Conservation (phyloP, 2,113 vertebrate genomes). For the Urocynchramus pylzowi region DNA sequence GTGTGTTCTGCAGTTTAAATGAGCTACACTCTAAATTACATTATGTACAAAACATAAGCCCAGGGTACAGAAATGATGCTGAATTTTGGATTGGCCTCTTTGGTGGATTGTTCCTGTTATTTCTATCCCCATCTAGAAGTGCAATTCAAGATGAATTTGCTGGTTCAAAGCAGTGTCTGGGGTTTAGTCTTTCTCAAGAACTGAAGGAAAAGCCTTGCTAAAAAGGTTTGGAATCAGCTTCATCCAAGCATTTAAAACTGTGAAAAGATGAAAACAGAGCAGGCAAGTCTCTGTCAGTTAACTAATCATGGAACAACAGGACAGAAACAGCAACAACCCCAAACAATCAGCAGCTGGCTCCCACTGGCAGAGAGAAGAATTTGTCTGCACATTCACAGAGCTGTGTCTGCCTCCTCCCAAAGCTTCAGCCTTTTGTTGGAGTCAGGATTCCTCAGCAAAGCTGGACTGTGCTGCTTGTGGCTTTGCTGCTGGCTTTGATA, state of each 20-base stretch:
- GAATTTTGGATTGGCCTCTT: background rate
- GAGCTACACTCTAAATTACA: background rate
- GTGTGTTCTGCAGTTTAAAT: background rate
- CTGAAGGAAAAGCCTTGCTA: background rate
- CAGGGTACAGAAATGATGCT: background rate
- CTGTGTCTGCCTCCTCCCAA: background rate
- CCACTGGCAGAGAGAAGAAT: background rate
- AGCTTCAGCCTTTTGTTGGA: background rate
- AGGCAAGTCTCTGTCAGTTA: background rate
- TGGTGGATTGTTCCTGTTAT: background rate
- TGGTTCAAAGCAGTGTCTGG: background rate
- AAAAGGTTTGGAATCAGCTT: background rate
- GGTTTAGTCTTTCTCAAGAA: background rate
- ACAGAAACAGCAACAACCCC: constrained; percentile 23
- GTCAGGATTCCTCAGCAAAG: background rate
- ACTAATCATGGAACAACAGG: background rate
- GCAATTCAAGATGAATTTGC: background rate
- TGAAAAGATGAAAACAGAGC: background rate
- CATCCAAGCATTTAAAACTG: background rate
- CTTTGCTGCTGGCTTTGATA: background rate
- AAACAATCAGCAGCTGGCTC: background rate
- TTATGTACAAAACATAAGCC: background rate
- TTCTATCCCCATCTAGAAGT: background rate
- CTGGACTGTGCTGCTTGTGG: background rate
- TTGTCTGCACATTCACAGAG: background rate